Evolutionary conservation across 2,797 vertebrate species (phyloP), one percentile per base, ranked within the genome.

Genomic region (Phaenicophaeus curvirostris): DNA sequence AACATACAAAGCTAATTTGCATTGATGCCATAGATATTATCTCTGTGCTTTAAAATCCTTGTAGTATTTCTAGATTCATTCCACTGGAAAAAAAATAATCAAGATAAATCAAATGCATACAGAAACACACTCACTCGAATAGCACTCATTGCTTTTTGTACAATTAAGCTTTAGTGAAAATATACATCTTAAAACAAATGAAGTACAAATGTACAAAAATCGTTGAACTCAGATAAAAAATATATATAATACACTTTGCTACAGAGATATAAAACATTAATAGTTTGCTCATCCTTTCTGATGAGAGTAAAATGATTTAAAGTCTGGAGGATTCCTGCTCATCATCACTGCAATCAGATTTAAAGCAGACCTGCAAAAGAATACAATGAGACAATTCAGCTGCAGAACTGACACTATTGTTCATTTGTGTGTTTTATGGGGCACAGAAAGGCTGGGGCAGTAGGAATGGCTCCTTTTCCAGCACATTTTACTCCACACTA

Each of bases 161-260:
- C 98, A 98, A 98, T 98, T 98, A 98, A 98, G 98, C 98, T 98
- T 98, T 98, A 98, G 98, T 98, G 98, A 98, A 99, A 98, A 98
- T 98, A 98, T 98, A 98, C 98, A 98, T 98, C 98, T 98, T 98
- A 98, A 98, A 98, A 98, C 93, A 98, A 98, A 97, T 98, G 97
- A 98, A 98, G 98, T 99, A 99, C 98, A 99, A 99, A 99, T 99
- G 98, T 99, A 99, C 98, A 98, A 98, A 98, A 96, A 95, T 95
- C 98, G 98, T 98, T 98, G 98, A 98, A 98, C 98, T 98, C 98
- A 98, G 97, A 98, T 98, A 98, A 96, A 95, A 98, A 97, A 97
- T 98, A 98, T 98, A 91, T 98, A 98, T 98, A 98, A 98, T 98
- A 98, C 98, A 98, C 97, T 98, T 99, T 99, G 98, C 98, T 99